phyloP scores from a whole-genome alignment of 2,113 vertebrate genomes.

The Marcusenius ussheri region DNA sequence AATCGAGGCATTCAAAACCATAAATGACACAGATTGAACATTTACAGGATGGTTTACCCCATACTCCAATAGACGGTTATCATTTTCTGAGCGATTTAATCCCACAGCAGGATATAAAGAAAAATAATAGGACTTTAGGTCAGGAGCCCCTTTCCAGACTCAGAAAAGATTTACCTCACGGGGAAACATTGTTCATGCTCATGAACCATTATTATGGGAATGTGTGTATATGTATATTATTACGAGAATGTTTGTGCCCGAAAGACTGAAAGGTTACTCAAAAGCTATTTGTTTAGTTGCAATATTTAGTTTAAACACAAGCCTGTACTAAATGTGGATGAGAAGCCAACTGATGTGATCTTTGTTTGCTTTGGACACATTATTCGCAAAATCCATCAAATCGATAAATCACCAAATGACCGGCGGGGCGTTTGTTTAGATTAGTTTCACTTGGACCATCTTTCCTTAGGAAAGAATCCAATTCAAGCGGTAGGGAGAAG shows the following conservation, averaged over 20 bases:
- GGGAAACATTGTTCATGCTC: conserved; percentile 43
- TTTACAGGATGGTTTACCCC: conserved; percentile 35
- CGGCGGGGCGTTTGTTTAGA: conserved; percentile 3
- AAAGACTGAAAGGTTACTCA: not conserved
- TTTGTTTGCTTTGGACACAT: conserved; percentile 21
- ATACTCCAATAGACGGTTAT: conserved; percentile 48
- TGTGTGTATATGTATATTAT: conserved; percentile 12
- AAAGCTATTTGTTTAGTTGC: not conserved
- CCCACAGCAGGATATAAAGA: conserved; percentile 42
- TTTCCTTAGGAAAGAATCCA: conserved; percentile 39
- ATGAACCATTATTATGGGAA: conserved; percentile 36
- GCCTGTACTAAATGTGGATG: not conserved
- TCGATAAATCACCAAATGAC: not conserved
- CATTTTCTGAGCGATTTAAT: conserved; percentile 44
- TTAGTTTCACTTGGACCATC: conserved; percentile 29
- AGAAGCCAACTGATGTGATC: not conserved
- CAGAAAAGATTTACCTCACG: conserved; percentile 14
- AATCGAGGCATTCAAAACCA: conserved; percentile 19
- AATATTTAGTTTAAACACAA: not conserved
- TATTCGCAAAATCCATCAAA: conserved; percentile 29
- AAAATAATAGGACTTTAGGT: conserved; percentile 50
- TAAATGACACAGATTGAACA: conserved; percentile 37
- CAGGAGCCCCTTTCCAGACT: conserved; percentile 33
- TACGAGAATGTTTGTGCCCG: not conserved
- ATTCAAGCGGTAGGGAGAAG: conserved; percentile 28